Percentiles rank a stretch among this genome's conserved stretches.
Conservation (phyloP, 2,888 invertebrate genomes). For the Acrocera orbiculus region DNA sequence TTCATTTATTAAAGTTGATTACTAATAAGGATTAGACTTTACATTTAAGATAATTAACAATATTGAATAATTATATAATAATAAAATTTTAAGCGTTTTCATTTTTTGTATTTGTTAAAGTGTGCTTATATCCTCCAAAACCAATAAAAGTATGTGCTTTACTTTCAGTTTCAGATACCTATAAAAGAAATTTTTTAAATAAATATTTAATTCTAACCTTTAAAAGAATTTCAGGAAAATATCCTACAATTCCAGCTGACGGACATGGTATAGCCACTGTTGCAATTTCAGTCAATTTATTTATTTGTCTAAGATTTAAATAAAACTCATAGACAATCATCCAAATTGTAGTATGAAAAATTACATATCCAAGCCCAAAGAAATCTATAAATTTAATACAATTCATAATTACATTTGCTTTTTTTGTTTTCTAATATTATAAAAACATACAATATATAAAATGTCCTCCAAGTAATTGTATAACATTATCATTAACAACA, state of each 20-base stretch:
- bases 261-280: constrained; percentile 31
- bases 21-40: too few species aligned
- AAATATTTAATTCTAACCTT: too few species aligned
- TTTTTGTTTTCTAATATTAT: neutral
- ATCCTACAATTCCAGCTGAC: constrained; percentile 26
- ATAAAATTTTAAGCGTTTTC: constrained; percentile 2
- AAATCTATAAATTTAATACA: constrained; percentile 16
- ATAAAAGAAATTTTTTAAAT: too few species aligned
- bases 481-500: constrained; percentile 21
- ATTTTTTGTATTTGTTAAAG: constrained; percentile 14
- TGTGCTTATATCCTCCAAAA: constrained; percentile 29
- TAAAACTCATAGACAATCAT: constrained; percentile 27
- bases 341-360: constrained; percentile 26
- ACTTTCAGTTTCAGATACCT: too few species aligned
- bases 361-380: constrained; percentile 20
- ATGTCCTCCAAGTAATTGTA: constrained; percentile 22
- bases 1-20: too few species aligned
- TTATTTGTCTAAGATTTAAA: constrained; percentile 26
- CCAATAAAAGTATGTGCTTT: constrained; percentile 31
- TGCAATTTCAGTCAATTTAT: constrained; percentile 29
- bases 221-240: constrained; percentile 1
- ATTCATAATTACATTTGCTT: neutral
- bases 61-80: too few species aligned
- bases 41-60: too few species aligned
- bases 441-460: constrained; percentile 23